Conservation (phyloP, 2,113 vertebrate species). For the Numida meleagris region DNA sequence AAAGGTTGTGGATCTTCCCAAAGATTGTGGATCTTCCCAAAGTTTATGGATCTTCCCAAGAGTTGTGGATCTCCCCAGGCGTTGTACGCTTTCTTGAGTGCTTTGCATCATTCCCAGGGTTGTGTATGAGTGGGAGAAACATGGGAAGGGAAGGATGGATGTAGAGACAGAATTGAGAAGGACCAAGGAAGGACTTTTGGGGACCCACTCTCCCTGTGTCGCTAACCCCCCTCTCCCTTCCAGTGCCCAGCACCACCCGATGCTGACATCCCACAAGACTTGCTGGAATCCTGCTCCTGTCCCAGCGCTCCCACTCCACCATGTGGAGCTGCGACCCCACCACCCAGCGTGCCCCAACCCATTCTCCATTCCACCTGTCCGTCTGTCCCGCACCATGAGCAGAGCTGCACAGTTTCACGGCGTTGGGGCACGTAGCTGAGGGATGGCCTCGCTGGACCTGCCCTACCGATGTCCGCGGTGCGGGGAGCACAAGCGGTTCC, state of each 20-base stretch:
- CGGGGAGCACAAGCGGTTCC: conserved; percentile 98
- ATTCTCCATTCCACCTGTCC: fast-evolving
- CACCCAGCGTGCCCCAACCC: fast-evolving
- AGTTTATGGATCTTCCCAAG: not conserved
- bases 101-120: not conserved
- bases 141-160: fast-evolving
- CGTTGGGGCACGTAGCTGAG: conserved; percentile 64
- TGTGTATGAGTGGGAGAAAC: not conserved
- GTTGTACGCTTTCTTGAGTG: not conserved
- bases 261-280: not conserved
- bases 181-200: not conserved
- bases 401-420: not conserved
- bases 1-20: not conserved
- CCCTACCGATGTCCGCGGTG: conserved; percentile 98
- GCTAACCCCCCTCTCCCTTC: conserved; percentile 43
- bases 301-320: not conserved
- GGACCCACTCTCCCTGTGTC: fast-evolving
- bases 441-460: conserved; percentile 98
- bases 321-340: not conserved
- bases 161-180: not conserved
- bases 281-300: fast-evolving
- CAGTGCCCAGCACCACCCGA: not conserved
- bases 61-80: not conserved
- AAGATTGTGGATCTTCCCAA: not conserved
- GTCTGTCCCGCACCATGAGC: conserved; percentile 3